Evolutionary conservation across 2,797 vertebrate genomes (phyloP).

Genomic region (Acipenser ruthenus): DNA sequence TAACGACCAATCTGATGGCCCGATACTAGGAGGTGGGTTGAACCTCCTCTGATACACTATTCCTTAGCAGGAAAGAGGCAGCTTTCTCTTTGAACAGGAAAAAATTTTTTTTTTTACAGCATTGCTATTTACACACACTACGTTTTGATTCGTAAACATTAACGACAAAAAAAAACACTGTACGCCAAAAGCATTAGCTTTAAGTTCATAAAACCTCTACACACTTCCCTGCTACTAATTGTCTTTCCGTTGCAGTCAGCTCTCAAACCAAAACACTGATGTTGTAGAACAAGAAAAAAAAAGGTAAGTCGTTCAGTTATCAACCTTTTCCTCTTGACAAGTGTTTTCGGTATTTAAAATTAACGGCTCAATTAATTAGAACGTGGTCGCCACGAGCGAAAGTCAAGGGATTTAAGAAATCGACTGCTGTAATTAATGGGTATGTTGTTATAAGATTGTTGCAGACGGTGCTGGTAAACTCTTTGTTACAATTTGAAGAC

Average conservation of each 20-base stretch:
- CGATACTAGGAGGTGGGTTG: constrained; percentile 58
- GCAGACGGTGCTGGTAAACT: too few species aligned
- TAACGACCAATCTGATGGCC: constrained; percentile 38
- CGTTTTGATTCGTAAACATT: constrained; percentile 53
- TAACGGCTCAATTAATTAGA: constrained; percentile 12
- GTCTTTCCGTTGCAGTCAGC: constrained; percentile 62
- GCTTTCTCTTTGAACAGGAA: constrained; percentile 39
- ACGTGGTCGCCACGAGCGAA: constrained; percentile 6
- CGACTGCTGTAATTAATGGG: too few species aligned
- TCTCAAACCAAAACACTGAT: constrained; percentile 74
- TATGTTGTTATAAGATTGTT: too few species aligned
- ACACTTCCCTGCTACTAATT: constrained; percentile 55
- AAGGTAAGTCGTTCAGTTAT: constrained; percentile 68
- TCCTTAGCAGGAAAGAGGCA: constrained; percentile 35
- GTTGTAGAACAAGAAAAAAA: constrained; percentile 73
- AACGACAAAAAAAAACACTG: constrained; percentile 47
- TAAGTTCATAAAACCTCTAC: constrained; percentile 44
- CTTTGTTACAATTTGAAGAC: too few species aligned
- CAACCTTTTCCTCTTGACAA: constrained; percentile 21
- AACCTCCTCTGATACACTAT: constrained; percentile 37
- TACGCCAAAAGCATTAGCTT: constrained; percentile 34
- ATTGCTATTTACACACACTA: constrained; percentile 62
- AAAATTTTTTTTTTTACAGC: constrained; percentile 53
- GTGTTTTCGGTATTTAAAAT: constrained; percentile 14
- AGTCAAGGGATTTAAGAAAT: not conserved